Percentiles rank a stretch among this genome's conserved stretches.
These are phyloP conservation scores for Hyperoplus lanceolatus DNA, from an alignment of 2,797 vertebrate genomes.

Conservation along the genomic window DNA sequence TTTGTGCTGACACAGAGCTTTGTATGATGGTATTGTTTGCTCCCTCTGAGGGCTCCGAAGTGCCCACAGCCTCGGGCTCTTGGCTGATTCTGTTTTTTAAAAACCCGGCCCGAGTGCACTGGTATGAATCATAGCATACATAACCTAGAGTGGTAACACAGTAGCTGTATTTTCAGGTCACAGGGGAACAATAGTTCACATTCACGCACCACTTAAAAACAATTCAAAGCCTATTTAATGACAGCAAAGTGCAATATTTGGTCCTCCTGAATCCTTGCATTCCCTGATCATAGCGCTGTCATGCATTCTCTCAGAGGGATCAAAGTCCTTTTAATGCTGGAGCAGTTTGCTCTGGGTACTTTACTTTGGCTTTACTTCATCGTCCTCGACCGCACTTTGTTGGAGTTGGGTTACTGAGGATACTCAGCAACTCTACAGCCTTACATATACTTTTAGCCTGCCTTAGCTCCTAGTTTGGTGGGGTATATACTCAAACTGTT, in stretches of 20 bases:
- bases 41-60: slow-evolving; percentile 1
- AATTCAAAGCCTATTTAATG: slow-evolving; percentile 6
- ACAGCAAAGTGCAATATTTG: slow-evolving; percentile 48
- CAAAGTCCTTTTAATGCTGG: not conserved
- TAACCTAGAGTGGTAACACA: slow-evolving; percentile 8
- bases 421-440: no score
- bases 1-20: slow-evolving; percentile 42
- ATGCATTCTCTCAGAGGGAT: slow-evolving; percentile 11
- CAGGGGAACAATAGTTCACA: slow-evolving; percentile 37
- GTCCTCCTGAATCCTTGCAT: slow-evolving; percentile 21
- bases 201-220: slow-evolving; percentile 45
- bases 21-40: slow-evolving; percentile 3
- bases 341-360: not conserved
- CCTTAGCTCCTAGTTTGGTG: not conserved
- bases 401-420: not conserved
- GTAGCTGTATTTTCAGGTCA: slow-evolving; percentile 19
- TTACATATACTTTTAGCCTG: not conserved
- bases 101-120: not conserved
- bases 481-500: not conserved
- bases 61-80: slow-evolving; percentile 21
- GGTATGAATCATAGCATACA: slow-evolving; percentile 15
- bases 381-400: not conserved
- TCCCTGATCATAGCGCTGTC: not conserved
- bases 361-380: not conserved
- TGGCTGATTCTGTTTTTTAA: slow-evolving; percentile 9